Percentiles rank a stretch among this genome's conserved stretches.
Conservation (phyloP, 2,888 invertebrate genomes). For the Chrysodeixis includens region DNA sequence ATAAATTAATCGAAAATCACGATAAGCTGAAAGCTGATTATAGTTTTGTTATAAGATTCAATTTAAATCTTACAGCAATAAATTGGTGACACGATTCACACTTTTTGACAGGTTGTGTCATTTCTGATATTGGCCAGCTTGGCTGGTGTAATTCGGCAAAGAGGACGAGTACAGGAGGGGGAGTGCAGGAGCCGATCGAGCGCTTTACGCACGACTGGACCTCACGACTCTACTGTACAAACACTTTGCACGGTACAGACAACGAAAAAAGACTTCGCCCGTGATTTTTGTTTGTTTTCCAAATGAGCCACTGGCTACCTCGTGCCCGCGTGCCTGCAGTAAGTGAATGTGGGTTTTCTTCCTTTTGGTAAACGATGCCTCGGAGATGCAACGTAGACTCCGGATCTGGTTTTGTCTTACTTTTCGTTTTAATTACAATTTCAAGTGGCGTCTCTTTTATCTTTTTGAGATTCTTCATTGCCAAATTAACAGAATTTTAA, state of each 20-base stretch:
- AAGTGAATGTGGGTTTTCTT: conserved; percentile 34
- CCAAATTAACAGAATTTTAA: not conserved
- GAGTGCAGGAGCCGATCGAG: conserved; percentile 75
- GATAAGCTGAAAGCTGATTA: no score
- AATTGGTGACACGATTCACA: no score
- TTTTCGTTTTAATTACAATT: conserved; percentile 7
- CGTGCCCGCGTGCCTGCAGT: conserved; percentile 18
- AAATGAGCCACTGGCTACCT: conserved; percentile 44
- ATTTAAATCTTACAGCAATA: no score
- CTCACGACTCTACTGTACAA: conserved; percentile 76
- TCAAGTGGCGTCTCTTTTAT: not conserved
- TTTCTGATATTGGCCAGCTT: conserved; percentile 53
- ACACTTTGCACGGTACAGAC: conserved; percentile 67
- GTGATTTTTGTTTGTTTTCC: conserved; percentile 59
- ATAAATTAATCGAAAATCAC: no score
- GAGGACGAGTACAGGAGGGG: conserved; percentile 63
- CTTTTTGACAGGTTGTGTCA: conserved; percentile 47
- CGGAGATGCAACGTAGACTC: conserved; percentile 17
- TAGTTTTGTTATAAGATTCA: no score
- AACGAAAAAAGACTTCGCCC: conserved; percentile 61
- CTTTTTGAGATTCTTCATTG: not conserved
- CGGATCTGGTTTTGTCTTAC: conserved; percentile 16
- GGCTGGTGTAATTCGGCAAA: conserved; percentile 66
- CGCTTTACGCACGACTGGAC: conserved; percentile 83
- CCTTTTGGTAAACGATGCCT: conserved; percentile 36